Evolutionary conservation across 2,797 vertebrate genomes (phyloP), one percentile per base, ranked within the genome.

Genomic region (Naso thynnoides): DNA sequence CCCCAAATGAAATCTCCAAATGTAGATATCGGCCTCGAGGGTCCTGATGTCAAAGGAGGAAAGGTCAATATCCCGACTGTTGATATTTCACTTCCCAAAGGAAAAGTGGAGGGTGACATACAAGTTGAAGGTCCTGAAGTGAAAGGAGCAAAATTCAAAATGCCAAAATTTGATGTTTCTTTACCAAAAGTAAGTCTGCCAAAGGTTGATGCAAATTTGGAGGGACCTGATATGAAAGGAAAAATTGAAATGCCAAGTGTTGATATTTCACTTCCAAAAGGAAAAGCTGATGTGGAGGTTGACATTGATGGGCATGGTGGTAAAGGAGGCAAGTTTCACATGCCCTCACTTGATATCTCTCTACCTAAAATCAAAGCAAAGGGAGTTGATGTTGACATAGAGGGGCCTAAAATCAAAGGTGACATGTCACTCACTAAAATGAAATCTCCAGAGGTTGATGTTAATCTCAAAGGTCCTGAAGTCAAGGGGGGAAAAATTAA

Each of bases 311-410:
- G 59, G 0, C 69, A 80, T 45, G 2, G 23, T 18, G 36, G 66
- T 9, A 50, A 91, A 83, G 78, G 72, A 38, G 52, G 67, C 50
- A 55, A 29, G 53, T 89, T 91, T 55, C 68, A 80, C 23, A 74
- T 67, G 52, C 86, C 90, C 1, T 86, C 78, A 66, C 7, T 80
- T 8, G 91, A 94, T 56, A 76, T 87, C 2, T 79, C 86, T 1
- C 18, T 93, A 0, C 91, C 90, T 21, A 88, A 90, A 13, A 41
- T 93, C 26, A 93, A 89, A 50, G 58, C 75, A 41, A 76, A 78
- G 3, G 56, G 64, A 24, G 38, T 39, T 70, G 77, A 83, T 9
- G 42, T 76, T 5, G 74, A 70, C 27, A 68, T 87, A 1, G 18
- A 87, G 29, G 73, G 62, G 7, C 78, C 78, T 62, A 72, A 50